A percentile compares a stretch with the other conserved stretches of the same genome.
These are phyloP conservation scores for Diloba caeruleocephala DNA, from an alignment of 2,888 invertebrate species.

Conservation along the genomic window DNA sequence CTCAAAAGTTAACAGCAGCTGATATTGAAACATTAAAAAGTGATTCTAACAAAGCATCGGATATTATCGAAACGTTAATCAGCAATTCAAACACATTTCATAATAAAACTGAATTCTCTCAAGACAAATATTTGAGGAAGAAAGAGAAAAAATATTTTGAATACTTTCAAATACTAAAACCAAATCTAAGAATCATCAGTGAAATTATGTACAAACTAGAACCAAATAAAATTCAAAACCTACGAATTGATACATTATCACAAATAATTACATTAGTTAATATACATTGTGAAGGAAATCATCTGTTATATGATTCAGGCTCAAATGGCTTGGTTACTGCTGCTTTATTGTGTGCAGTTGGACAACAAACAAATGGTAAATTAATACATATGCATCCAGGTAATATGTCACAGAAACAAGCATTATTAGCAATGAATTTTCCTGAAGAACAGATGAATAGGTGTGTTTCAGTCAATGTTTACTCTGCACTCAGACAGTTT, in stretches of 20 bases:
- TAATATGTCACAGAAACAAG: constrained; percentile 94
- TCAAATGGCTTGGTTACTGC: constrained; percentile 96
- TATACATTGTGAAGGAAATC: constrained; percentile 93
- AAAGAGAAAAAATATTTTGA: constrained; percentile 98
- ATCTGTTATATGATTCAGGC: constrained; percentile 96
- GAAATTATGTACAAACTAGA: constrained; percentile 96
- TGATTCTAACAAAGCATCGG: constrained; percentile 93
- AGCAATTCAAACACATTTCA: constrained; percentile 97
- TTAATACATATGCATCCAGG: constrained; percentile 94
- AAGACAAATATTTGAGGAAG: constrained; percentile 98
- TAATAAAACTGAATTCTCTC: constrained; percentile 96
- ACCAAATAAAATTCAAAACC: constrained; percentile 92
- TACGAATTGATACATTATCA: constrained; percentile 96
- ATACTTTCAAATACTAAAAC: constrained; percentile 93
- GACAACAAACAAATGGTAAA: constrained; percentile 90
- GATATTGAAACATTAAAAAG: constrained; percentile 95
- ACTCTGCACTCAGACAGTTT: constrained; percentile 92
- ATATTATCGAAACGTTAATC: constrained; percentile 96
- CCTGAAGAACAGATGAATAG: constrained; percentile 91
- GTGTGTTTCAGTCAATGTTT: constrained; percentile 93
- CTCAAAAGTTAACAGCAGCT: constrained; percentile 94
- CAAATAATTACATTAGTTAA: constrained; percentile 96
- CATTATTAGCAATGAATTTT: constrained; percentile 94
- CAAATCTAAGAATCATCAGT: constrained; percentile 94
- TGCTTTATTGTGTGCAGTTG: constrained; percentile 94